These are phyloP conservation scores for Neostethus bicornis DNA, from an alignment of 2,797 vertebrate genomes.

Conservation along the genomic window DNA sequence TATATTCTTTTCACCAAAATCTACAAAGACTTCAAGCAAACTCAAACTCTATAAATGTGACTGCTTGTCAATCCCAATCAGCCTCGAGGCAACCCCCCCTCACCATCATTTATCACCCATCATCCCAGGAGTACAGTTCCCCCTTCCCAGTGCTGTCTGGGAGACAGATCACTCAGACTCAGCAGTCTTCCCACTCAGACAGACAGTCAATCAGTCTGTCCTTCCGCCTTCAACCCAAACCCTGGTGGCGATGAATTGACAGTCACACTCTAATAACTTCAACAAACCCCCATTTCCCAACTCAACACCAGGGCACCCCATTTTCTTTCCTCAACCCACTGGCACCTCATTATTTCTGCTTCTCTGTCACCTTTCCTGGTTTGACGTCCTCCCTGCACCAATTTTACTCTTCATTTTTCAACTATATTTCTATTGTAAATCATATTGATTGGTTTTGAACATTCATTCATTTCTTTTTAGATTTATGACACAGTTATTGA, in stretches of 20 bases:
- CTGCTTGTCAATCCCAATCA: constrained; percentile 59
- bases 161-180: constrained; percentile 59
- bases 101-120: constrained; percentile 67
- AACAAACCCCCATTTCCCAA: background rate
- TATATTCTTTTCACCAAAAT: background rate
- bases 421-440: constrained; percentile 10
- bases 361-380: constrained; percentile 18
- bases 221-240: constrained; percentile 20
- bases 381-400: constrained; percentile 11
- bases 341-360: constrained; percentile 45
- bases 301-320: constrained; percentile 8
- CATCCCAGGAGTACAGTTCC: constrained; percentile 60
- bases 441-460: constrained; percentile 36
- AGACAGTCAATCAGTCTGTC: constrained; percentile 56
- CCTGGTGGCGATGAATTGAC: constrained; percentile 40
- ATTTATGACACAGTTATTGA: constrained; percentile 34
- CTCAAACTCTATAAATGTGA: constrained; percentile 23
- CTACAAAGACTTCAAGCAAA: constrained; percentile 2
- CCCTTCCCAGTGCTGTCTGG: constrained; percentile 39
- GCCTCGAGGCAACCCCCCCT: constrained; percentile 48
- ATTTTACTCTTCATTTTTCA: constrained; percentile 4
- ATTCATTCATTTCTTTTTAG: constrained; percentile 21
- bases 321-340: background rate
- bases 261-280: constrained; percentile 21
- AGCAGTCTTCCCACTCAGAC: constrained; percentile 41